Conservation (phyloP, 2,113 vertebrate species). For the Phalacrocorax aristotelis region DNA sequence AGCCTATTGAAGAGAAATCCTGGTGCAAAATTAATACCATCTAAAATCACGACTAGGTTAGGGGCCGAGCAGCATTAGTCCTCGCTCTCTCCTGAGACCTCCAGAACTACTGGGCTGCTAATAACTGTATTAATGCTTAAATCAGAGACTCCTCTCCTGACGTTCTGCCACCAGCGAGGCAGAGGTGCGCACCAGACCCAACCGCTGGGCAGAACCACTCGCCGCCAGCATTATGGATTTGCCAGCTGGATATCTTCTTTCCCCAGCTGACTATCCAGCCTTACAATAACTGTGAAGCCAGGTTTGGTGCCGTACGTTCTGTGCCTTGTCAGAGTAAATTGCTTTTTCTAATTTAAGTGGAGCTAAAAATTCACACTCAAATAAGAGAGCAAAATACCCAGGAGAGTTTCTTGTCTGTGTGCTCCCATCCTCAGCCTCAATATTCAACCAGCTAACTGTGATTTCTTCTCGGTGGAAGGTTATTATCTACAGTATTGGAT, state of each 20-base stretch:
- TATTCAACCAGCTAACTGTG: background rate
- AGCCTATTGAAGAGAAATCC: background rate
- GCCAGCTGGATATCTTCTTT: conserved; percentile 30
- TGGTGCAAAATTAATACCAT: background rate
- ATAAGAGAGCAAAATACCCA: conserved; percentile 30
- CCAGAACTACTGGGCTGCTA: background rate
- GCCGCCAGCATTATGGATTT: background rate
- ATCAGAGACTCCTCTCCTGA: background rate
- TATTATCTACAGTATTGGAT: background rate
- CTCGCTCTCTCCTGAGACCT: background rate
- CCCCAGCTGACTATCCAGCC: background rate
- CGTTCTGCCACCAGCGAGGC: accelerated
- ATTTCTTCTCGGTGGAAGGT: background rate
- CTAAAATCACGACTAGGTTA: background rate
- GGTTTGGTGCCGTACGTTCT: background rate
- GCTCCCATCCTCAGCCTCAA: background rate
- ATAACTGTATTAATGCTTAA: background rate
- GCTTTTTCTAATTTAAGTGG: conserved; percentile 46
- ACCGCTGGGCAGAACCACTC: background rate
- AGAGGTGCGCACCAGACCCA: background rate
- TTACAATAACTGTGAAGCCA: background rate
- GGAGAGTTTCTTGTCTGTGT: conserved; percentile 10
- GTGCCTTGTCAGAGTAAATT: conserved; percentile 26
- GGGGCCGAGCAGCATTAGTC: background rate
- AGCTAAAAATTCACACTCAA: conserved; percentile 50